phyloP scores from a whole-genome alignment of 2,888 invertebrate genomes.

The Euphydryas editha region DNA sequence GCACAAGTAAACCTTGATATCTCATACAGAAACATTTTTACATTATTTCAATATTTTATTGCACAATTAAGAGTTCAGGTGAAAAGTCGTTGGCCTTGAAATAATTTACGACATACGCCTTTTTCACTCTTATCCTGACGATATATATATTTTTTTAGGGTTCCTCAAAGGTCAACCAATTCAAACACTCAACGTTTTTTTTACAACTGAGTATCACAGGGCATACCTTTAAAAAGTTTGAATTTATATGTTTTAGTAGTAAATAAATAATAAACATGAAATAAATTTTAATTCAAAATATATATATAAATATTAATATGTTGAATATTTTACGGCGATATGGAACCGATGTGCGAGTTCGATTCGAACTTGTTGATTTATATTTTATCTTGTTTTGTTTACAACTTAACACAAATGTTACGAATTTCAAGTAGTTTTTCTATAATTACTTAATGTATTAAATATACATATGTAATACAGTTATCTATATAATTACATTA shows the following conservation, averaged over 20 bases:
- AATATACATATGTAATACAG: not conserved
- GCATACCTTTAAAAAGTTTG: too few relatives aligned
- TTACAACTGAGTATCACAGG: too few relatives aligned
- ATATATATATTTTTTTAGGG: not conserved
- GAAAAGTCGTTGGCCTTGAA: conserved; percentile 31
- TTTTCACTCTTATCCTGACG: conserved; percentile 1
- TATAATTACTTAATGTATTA: not conserved
- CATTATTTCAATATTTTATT: conserved; percentile 24
- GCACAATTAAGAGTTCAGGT: conserved; percentile 8
- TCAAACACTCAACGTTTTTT: too few relatives aligned
- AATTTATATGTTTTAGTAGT: too few relatives aligned
- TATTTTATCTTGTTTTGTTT: not conserved
- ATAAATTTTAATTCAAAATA: too few relatives aligned
- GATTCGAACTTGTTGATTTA: not conserved
- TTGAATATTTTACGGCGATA: too few relatives aligned
- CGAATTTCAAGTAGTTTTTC: not conserved
- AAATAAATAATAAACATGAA: too few relatives aligned
- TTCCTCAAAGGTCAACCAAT: not conserved
- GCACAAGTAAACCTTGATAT: conserved; percentile 13
- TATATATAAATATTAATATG: too few relatives aligned
- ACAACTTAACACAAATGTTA: not conserved
- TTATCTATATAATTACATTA: too few relatives aligned
- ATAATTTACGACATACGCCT: not conserved
- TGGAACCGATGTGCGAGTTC: too few relatives aligned
- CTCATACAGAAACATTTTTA: conserved; percentile 14